Conservation (phyloP, 1,140 invertebrate species). For the Nomia melanderi region DNA sequence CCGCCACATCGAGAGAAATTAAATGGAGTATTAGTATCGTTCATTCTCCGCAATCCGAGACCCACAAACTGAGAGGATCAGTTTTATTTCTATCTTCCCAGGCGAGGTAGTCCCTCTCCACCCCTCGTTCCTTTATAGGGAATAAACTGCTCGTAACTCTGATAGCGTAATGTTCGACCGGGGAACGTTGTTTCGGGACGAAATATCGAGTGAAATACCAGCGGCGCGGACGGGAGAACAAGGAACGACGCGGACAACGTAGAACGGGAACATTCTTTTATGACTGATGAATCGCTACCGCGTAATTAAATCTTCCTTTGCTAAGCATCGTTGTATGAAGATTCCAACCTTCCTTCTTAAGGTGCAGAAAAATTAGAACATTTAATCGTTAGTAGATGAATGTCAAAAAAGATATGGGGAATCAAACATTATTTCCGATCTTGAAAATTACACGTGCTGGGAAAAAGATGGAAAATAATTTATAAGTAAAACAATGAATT, state of each 20-base stretch:
- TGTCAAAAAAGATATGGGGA: no score
- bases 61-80: background rate
- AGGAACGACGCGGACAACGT: background rate
- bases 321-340: no score
- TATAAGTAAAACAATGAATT: no score
- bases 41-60: background rate
- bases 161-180: slow-evolving; percentile 55
- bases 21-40: background rate
- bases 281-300: background rate
- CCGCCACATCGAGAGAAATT: no score
- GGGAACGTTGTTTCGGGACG: slow-evolving; percentile 26
- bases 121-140: slow-evolving; percentile 40
- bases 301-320: no score
- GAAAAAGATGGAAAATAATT: no score
- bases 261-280: background rate
- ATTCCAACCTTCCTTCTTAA: no score
- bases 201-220: slow-evolving; percentile 34
- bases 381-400: no score
- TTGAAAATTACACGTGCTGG: no score
- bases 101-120: background rate
- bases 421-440: no score
- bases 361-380: no score
- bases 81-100: slow-evolving; percentile 30
- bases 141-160: slow-evolving; percentile 60
- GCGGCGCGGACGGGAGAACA: background rate